Evolutionary conservation across 1,140 invertebrate genomes (phyloP), one percentile per base, ranked within the genome.

Genomic region (Cyclina sinensis): DNA sequence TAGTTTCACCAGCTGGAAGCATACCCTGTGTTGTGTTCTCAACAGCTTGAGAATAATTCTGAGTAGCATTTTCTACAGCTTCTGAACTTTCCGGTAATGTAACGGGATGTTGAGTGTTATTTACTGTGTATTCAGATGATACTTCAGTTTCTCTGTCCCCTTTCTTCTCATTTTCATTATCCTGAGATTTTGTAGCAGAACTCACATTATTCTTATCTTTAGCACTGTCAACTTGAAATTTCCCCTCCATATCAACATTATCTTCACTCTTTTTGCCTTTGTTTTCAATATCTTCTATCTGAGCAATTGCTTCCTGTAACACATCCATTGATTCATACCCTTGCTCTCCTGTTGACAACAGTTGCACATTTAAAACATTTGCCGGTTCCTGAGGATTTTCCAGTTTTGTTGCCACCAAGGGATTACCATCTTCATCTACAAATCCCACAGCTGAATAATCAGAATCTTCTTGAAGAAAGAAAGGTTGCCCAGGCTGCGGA

Each of bases 221-320:
- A 14, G 12, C 65, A 14, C 18, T 70, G 3, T 70, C 32, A 37
- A 70, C 18, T 57, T 57, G 5, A n/a, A 57, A 5, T 21, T 37
- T 16, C 37, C 12, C 65, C 21, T n/a, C 65, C 35, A 9, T 37
- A 30, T 1, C n/a, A 30, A 27, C 30, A 16, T 27, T 35, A 4
- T 65, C 30, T n/a, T 14, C 32, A 70, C 16, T 70, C 32, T 35
- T 35, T 37, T 70, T 65, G n/a, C 59, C 24, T 18, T 86, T 73
- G 12, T 74, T 86, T 48, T 86, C 84, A 46, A 86, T 86, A 46
- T 86, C 84, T 57, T 86, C 84, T 57, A 86, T 86, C 35, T 86
- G 46, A 27, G 84, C 84, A 30, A 86, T 86, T 9, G 84, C 84
- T 65, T 86, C 84, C 39, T 86, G 84, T 16, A 86, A 37, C 1